Evolutionary conservation across 2,888 invertebrate genomes (phyloP).

Genomic region (Eristalis arbustorum): DNA sequence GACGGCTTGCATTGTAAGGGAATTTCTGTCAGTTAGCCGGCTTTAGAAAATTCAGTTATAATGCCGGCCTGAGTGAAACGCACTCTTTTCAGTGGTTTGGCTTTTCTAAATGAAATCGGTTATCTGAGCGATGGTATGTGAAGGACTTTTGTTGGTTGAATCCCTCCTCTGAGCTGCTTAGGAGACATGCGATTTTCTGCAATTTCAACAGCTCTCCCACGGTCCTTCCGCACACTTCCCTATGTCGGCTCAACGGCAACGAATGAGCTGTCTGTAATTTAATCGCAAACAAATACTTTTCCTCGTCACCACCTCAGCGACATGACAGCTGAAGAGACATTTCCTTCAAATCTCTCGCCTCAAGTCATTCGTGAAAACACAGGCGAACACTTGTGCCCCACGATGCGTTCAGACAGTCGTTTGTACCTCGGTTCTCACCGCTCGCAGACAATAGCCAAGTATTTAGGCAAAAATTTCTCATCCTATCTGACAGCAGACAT

Average conservation of each 20-base stretch:
- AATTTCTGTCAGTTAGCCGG: background rate
- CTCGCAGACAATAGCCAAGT: background rate
- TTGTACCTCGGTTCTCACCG: background rate
- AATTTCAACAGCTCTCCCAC: too few relatives aligned
- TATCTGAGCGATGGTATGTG: background rate
- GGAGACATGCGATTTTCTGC: too few relatives aligned
- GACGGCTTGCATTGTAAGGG: background rate
- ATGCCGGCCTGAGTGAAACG: background rate
- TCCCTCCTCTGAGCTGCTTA: too few relatives aligned
- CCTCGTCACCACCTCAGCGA: background rate
- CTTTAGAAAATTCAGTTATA: background rate
- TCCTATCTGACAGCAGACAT: constrained; percentile 36
- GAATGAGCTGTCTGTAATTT: background rate
- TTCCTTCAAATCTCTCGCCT: background rate
- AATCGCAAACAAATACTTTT: background rate
- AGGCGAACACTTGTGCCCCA: background rate
- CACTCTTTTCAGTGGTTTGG: background rate
- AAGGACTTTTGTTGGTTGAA: background rate
- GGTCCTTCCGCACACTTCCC: too few relatives aligned
- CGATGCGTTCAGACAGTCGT: background rate
- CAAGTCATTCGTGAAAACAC: background rate
- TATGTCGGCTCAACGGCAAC: background rate
- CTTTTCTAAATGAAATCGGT: background rate
- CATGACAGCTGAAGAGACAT: background rate
- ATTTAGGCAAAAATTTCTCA: constrained; percentile 26